Conservation (phyloP, 2,888 invertebrate genomes). For the Sarcophaga variegata region DNA sequence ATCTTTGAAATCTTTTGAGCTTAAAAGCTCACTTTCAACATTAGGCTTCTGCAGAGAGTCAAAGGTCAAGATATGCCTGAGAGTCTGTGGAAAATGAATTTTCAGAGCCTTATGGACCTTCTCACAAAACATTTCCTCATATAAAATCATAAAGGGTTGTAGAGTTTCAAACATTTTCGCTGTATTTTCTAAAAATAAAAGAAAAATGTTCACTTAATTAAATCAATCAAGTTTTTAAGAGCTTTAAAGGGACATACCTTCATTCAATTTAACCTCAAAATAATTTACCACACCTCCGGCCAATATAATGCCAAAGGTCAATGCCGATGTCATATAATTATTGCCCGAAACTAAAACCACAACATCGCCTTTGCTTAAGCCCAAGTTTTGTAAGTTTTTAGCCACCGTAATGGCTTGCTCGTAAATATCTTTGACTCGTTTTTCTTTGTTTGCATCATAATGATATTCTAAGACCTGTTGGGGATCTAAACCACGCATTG, state of each 20-base stretch:
- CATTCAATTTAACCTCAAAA: conserved; percentile 68
- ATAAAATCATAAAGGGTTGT: conserved; percentile 69
- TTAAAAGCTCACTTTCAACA: conserved; percentile 38
- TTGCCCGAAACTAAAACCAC: conserved; percentile 66
- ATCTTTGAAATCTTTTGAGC: background rate
- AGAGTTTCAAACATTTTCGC: conserved; percentile 50
- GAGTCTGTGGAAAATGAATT: conserved; percentile 31
- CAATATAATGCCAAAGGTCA: conserved; percentile 68
- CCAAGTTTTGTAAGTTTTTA: conserved; percentile 61
- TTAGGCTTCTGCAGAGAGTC: background rate
- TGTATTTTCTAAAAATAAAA: conserved; percentile 60
- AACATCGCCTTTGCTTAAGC: conserved; percentile 65
- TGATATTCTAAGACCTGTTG: conserved; percentile 67
- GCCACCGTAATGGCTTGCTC: conserved; percentile 64
- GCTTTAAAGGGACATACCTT: conserved; percentile 43
- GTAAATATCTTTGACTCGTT: conserved; percentile 60
- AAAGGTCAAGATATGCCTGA: conserved; percentile 56
- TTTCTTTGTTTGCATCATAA: conserved; percentile 56
- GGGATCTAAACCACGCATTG: conserved; percentile 52
- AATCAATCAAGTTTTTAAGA: background rate
- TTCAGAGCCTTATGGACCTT: conserved; percentile 54
- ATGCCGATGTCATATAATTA: conserved; percentile 56
- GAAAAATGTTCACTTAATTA: background rate
- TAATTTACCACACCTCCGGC: conserved; percentile 69
- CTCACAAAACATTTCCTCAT: conserved; percentile 58